Evolutionary conservation across 2,797 vertebrate genomes (phyloP).

Genomic region (Macropodus opercularis): DNA sequence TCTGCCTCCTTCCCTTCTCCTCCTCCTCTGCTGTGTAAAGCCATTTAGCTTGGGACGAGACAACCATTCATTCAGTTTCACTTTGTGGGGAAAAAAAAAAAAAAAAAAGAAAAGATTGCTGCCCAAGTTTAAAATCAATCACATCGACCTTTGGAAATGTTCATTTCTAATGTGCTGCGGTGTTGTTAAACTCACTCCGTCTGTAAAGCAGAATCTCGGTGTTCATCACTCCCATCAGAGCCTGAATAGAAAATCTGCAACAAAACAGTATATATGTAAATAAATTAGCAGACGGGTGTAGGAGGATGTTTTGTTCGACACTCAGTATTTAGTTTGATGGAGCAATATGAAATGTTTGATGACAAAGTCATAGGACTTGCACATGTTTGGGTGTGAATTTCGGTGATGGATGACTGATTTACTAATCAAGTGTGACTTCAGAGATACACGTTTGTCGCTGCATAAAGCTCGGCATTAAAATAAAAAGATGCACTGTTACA

Average conservation of each 20-base stretch:
- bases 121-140: slow-evolving; percentile 69
- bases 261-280: slow-evolving; percentile 1
- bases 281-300: neutral
- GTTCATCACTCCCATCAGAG: slow-evolving; percentile 7
- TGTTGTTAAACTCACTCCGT: slow-evolving; percentile 15
- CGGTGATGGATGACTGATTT: neutral
- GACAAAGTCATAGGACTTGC: too few species aligned
- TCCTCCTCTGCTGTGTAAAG: slow-evolving; percentile 64
- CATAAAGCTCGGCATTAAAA: neutral
- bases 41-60: slow-evolving; percentile 72
- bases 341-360: too few species aligned
- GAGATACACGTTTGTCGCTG: neutral
- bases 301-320: neutral
- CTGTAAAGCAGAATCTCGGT: slow-evolving; percentile 39
- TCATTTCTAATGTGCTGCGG: slow-evolving; percentile 52
- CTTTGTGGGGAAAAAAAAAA: slow-evolving; percentile 50
- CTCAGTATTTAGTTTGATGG: too few species aligned
- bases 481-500: too few species aligned
- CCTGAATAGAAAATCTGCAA: neutral
- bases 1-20: slow-evolving; percentile 47
- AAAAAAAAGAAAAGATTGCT: slow-evolving; percentile 47
- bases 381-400: neutral
- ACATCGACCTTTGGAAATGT: slow-evolving; percentile 66
- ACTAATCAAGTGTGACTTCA: neutral
- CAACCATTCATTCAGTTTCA: slow-evolving; percentile 65